These are phyloP conservation scores for Cephalopterus ornatus DNA, from an alignment of 2,113 vertebrate species.

Conservation along the genomic window DNA sequence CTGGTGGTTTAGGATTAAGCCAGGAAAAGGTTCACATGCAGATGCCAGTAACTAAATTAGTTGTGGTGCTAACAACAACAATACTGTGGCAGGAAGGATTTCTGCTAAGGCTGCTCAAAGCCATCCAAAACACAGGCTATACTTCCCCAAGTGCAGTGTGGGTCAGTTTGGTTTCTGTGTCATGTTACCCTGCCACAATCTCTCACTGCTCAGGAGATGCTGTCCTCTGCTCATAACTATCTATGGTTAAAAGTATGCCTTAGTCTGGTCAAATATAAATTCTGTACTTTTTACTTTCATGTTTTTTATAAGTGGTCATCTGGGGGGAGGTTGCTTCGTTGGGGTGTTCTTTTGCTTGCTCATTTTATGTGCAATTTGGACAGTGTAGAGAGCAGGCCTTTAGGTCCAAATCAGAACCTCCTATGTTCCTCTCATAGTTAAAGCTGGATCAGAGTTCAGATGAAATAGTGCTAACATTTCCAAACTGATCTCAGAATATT, in stretches of 20 bases:
- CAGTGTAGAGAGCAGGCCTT: background rate
- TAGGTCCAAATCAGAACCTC: background rate
- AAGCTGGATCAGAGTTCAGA: background rate
- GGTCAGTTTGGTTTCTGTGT: background rate
- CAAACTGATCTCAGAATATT: background rate
- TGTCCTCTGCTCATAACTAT: background rate
- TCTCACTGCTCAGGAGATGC: background rate
- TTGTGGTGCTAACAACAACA: background rate
- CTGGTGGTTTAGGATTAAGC: background rate
- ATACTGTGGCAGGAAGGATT: background rate
- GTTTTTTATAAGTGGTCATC: background rate
- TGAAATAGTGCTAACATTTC: background rate
- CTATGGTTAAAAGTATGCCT: background rate
- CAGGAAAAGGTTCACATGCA: background rate
- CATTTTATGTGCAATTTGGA: background rate
- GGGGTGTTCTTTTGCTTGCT: background rate
- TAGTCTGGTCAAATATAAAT: background rate
- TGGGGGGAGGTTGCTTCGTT: background rate
- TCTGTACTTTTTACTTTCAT: background rate
- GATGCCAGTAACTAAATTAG: background rate
- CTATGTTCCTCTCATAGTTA: background rate
- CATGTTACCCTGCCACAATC: background rate
- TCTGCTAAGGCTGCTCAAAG: background rate
- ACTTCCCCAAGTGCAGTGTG: background rate
- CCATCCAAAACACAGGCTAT: background rate